phyloP scores from a whole-genome alignment of 2,888 invertebrate genomes.

The Hemicrepidius hirtus region DNA sequence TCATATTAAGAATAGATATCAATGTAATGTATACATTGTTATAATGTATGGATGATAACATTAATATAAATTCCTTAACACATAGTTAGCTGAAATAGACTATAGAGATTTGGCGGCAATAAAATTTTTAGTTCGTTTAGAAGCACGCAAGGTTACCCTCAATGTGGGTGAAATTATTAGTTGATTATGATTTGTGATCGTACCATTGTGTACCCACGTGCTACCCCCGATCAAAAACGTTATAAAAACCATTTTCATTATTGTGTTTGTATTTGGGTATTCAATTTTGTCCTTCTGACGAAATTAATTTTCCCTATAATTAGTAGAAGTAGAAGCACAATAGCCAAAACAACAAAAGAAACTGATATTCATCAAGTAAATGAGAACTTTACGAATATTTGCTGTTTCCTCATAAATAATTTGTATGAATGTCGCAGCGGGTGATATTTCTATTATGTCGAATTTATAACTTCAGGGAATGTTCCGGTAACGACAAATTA shows the following conservation, averaged over 20 bases:
- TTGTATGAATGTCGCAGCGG: constrained; percentile 9
- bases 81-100: constrained; percentile 30
- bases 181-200: constrained; percentile 45
- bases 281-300: constrained; percentile 10
- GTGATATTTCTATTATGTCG: constrained; percentile 4
- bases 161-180: constrained; percentile 37
- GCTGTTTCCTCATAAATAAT: constrained; percentile 7
- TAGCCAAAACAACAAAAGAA: constrained; percentile 16
- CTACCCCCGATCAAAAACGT: constrained; percentile 9
- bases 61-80: constrained; percentile 36
- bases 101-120: constrained; percentile 26
- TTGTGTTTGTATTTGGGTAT: constrained; percentile 18
- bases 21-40: too few species aligned
- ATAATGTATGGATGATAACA: too few species aligned
- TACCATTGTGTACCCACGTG: constrained; percentile 36
- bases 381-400: constrained; percentile 14
- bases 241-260: constrained; percentile 29
- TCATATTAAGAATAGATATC: too few species aligned
- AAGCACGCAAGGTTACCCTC: constrained; percentile 39
- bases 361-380: constrained; percentile 15
- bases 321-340: constrained; percentile 22
- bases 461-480: background rate
- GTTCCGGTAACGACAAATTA: constrained; percentile 2
- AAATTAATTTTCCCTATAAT: constrained; percentile 26
- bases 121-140: constrained; percentile 34